phyloP scores from a whole-genome alignment of 2,888 invertebrate genomes.

The Drosophila prolongata region DNA sequence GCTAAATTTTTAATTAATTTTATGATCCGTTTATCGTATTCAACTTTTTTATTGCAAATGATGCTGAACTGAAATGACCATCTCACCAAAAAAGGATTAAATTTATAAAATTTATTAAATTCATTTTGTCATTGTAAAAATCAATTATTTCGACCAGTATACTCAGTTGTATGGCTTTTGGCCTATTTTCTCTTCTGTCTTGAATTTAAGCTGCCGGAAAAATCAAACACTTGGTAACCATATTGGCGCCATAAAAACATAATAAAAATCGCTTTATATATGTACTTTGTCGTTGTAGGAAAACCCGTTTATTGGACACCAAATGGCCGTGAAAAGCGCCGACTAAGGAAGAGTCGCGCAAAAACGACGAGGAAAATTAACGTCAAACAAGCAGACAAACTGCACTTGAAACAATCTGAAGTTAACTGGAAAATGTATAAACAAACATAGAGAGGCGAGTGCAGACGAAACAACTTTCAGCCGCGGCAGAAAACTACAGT shows the following conservation, averaged over 20 bases:
- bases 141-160: too few species aligned
- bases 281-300: conserved; percentile 31
- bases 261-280: conserved; percentile 8
- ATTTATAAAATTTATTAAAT: too few species aligned
- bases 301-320: conserved; percentile 48
- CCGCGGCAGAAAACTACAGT: conserved; percentile 57
- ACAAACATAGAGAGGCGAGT: conserved; percentile 40
- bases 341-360: conserved; percentile 1
- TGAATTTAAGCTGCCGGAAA: conserved; percentile 6
- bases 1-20: too few species aligned
- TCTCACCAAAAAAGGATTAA: too few species aligned
- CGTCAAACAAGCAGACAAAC: conserved; percentile 46
- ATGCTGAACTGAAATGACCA: too few species aligned
- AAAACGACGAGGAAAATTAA: conserved; percentile 36
- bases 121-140: too few species aligned
- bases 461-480: conserved; percentile 34
- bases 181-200: conserved; percentile 15
- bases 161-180: neutral
- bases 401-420: conserved; percentile 60
- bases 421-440: conserved; percentile 73
- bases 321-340: conserved; percentile 31
- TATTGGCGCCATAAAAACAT: conserved; percentile 11
- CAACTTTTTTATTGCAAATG: too few species aligned
- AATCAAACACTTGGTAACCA: neutral
- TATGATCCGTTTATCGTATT: too few species aligned